Base-by-base conservation (phyloP, 2,888 invertebrate genomes). In the Diloba caeruleocephala region DNA sequence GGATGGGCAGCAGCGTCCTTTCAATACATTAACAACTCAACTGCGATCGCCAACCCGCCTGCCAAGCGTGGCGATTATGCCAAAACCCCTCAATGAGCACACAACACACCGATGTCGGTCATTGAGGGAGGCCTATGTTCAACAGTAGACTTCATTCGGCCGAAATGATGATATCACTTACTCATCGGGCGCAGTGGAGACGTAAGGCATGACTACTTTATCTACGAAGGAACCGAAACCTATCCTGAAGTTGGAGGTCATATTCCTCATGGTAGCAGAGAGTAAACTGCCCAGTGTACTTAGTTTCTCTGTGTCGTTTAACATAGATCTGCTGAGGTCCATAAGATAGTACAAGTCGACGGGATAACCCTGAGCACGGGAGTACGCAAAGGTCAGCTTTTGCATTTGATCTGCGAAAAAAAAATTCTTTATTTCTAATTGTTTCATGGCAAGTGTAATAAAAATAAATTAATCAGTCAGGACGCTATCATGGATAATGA, bases 301-400 rank as follows among this genome's bases (percentile, higher is more conserved):
- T 23, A 99, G 94, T 82, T 99, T 99, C 64, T 97, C 97, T 82
- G 99, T 99, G 87, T 99, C 99, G 87, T 99, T 99, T 82, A 97
- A 96, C 99, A 99, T 99, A 45, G 99, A 99, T 88, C 98, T 97
- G 76, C 99, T 99, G 78, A 99, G 94, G 91, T 99, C 99, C 99
- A 99, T 99, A 79, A 99, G 96, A 85, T 99, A 99, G 90, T 99
- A 99, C 12, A 99, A 95, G 92, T 99, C 99, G 1, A 99, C 98
- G 0, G 99, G 99, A 88, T 99, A 99, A 88, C 99, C 99, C 82
- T 96, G 96, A 0, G 97, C 97, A 91, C 97, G 97, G 0, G 97
- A 96, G 84, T 98, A 98, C 31, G 95, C 94, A 78, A 98, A 95
- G 5, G 94, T 88, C 77, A 98, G 94, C 69, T 94, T 95, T 76